phyloP scores from a whole-genome alignment of 2,113 vertebrate genomes.

The Vidua macroura region DNA sequence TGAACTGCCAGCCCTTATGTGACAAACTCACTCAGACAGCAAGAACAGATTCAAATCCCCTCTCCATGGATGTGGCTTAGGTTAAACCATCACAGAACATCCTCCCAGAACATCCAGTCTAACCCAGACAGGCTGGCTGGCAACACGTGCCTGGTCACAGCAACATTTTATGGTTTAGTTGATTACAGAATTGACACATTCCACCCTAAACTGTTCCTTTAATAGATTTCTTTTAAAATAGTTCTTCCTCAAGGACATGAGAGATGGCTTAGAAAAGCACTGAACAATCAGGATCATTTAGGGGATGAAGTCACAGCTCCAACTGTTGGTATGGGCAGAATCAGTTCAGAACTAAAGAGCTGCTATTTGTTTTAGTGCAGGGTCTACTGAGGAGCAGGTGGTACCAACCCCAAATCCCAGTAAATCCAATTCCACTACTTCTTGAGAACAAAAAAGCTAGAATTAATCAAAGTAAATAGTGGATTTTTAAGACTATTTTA shows the following conservation, averaged over 20 bases:
- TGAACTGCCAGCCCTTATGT: not conserved
- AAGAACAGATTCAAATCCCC: not conserved
- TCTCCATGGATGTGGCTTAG: not conserved
- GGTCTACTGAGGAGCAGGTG: not conserved
- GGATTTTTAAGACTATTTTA: not conserved
- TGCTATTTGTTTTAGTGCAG: not conserved
- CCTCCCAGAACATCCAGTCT: not conserved
- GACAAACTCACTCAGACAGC: accelerated
- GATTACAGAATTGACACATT: not conserved
- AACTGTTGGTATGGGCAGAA: not conserved
- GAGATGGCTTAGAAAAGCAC: not conserved
- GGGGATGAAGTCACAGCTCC: not conserved
- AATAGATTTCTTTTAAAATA: not conserved
- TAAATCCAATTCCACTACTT: not conserved
- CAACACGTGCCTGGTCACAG: not conserved
- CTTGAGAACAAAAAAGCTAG: not conserved
- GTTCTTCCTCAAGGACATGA: not conserved
- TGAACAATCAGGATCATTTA: not conserved
- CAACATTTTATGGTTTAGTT: not conserved
- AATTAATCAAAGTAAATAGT: not conserved
- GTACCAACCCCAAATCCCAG: not conserved
- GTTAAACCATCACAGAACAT: not conserved
- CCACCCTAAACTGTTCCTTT: not conserved
- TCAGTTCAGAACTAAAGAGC: not conserved
- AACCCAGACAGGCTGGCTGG: not conserved